Percentiles rank a stretch among this genome's conserved stretches.
phyloP scores from a whole-genome alignment of 1,140 invertebrate species.

The Camponotus vicinus region DNA sequence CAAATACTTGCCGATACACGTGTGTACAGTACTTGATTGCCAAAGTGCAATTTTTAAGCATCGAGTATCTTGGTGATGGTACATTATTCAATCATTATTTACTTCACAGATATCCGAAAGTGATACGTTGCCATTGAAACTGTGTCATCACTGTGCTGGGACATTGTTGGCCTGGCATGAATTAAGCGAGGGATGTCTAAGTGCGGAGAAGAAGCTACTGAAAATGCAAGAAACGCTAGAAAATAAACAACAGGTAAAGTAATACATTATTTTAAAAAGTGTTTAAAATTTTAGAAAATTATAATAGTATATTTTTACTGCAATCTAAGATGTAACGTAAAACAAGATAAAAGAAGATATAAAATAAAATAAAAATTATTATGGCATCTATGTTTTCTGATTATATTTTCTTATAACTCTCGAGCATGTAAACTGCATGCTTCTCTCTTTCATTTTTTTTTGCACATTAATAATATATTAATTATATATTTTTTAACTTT shows the following conservation, averaged over 20 bases:
- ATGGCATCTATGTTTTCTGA: neutral
- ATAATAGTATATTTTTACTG: neutral
- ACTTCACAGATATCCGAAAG: constrained; percentile 85
- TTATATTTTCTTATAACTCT: neutral
- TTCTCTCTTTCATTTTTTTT: neutral
- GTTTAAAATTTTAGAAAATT: neutral
- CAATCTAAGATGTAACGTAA: neutral
- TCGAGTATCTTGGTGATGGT: neutral
- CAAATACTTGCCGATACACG: constrained; percentile 87
- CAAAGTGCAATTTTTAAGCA: neutral
- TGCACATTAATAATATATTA: neutral
- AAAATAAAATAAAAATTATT: neutral
- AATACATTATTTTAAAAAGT: neutral
- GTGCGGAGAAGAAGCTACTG: constrained; percentile 86
- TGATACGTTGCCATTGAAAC: constrained; percentile 87
- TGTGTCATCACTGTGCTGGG: constrained; percentile 89
- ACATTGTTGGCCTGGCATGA: constrained; percentile 89
- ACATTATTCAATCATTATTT: neutral
- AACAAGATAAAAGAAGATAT: neutral
- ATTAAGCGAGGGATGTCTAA: constrained; percentile 86
- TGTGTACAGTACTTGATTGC: constrained; percentile 72
- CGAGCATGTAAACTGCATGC: neutral
- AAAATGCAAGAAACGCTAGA: constrained; percentile 75
- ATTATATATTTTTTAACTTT: neutral
- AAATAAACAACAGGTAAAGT: constrained; percentile 72